Percentiles rank a stretch among this genome's conserved stretches.
Conservation (phyloP, 2,888 invertebrate species). For the Polyommatus icarus region DNA sequence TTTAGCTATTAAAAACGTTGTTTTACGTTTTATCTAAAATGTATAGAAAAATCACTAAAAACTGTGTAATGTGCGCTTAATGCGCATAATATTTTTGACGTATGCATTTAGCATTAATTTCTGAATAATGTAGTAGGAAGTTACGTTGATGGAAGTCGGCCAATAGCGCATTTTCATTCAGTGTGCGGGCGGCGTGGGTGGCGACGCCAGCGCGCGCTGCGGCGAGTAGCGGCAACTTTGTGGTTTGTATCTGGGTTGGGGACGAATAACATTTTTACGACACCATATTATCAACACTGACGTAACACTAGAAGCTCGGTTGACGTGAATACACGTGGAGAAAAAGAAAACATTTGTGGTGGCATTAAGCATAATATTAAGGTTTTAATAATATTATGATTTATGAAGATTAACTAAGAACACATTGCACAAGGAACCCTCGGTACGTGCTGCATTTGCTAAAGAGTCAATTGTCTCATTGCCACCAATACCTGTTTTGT, state of each 20-base stretch:
- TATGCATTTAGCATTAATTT: not conserved
- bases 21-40: not conserved
- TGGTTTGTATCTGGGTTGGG: slow-evolving; percentile 42
- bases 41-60: not conserved
- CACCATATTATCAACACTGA: slow-evolving; percentile 11
- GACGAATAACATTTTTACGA: not conserved
- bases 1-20: not conserved
- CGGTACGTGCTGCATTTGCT: too few relatives aligned
- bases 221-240: slow-evolving; percentile 66
- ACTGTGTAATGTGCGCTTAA: not conserved
- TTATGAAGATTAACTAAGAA: too few relatives aligned
- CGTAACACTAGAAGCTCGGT: slow-evolving; percentile 9
- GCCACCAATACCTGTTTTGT: too few relatives aligned
- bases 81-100: not conserved
- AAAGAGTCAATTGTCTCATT: too few relatives aligned
- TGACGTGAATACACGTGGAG: not conserved
- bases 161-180: slow-evolving; percentile 51
- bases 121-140: slow-evolving; percentile 23
- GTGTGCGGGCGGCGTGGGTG: slow-evolving; percentile 44
- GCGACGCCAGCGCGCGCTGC: slow-evolving; percentile 56
- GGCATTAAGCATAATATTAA: not conserved
- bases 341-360: not conserved
- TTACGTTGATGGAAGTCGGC: slow-evolving; percentile 45
- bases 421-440: too few relatives aligned
- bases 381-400: slow-evolving; percentile 3